These are phyloP conservation scores for Neomonachus schauinslandi DNA, from an alignment of 2,113 vertebrate species.

Conservation along the genomic window DNA sequence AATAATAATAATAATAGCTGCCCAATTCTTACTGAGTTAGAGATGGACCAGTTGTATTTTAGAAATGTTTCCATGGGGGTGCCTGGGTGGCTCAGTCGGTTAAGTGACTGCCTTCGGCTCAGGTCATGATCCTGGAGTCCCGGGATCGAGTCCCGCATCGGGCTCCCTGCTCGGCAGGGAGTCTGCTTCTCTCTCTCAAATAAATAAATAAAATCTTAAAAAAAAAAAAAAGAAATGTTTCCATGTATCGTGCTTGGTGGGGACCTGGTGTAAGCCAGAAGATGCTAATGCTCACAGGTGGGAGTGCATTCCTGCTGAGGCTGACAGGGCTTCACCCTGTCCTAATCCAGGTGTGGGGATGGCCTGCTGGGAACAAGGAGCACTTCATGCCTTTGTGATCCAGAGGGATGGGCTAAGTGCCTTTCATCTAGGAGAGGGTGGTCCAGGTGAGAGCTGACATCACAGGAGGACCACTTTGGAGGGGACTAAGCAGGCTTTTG, in stretches of 20 bases:
- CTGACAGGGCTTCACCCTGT: background rate
- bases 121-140: too few species aligned
- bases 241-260: too few species aligned
- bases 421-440: conserved; percentile 29
- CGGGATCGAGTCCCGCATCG: too few species aligned
- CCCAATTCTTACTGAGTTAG: background rate
- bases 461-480: background rate
- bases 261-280: background rate
- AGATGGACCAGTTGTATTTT: background rate
- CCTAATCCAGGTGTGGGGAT: too few species aligned
- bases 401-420: conserved; percentile 42
- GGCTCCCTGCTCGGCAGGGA: too few species aligned
- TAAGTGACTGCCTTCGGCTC: too few species aligned
- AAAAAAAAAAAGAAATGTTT: background rate
- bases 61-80: background rate
- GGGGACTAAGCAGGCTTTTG: conserved; percentile 10
- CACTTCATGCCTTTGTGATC: background rate
- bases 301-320: fast-evolving
- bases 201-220: too few species aligned
- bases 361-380: background rate
- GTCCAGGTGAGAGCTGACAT: background rate
- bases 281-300: background rate
- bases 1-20: background rate
- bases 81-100: too few species aligned
- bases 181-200: too few species aligned